phyloP scores from a whole-genome alignment of 2,113 vertebrate genomes.

The Platysternon megacephalum region DNA sequence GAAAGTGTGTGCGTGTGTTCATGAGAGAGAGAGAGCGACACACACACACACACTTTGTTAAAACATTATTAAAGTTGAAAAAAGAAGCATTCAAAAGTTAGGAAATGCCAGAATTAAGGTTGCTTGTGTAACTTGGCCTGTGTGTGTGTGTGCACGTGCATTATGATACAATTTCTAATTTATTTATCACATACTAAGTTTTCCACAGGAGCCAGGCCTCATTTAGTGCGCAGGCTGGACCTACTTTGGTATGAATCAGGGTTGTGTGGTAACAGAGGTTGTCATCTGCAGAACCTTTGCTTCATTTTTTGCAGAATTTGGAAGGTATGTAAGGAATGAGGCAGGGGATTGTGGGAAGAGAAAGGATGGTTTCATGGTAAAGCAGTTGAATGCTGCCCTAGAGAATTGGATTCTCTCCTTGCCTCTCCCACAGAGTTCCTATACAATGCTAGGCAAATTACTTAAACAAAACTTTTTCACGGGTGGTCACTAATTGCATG shows the following conservation, averaged over 20 bases:
- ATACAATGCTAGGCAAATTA: background rate
- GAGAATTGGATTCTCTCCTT: background rate
- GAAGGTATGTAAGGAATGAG: too few species aligned
- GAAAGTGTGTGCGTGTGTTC: background rate
- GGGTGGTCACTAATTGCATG: background rate
- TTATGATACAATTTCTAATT: background rate
- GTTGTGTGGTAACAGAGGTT: background rate
- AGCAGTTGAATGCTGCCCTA: background rate
- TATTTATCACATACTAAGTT: too few species aligned
- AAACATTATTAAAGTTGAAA: background rate
- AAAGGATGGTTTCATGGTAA: background rate
- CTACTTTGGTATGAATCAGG: background rate
- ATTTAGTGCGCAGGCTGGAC: background rate
- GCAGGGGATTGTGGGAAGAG: too few species aligned
- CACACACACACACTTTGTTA: background rate
- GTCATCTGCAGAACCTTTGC: background rate
- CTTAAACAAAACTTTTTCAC: background rate
- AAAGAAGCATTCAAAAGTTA: background rate
- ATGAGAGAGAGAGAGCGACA: too few species aligned
- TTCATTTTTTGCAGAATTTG: background rate
- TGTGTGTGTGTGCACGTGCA: background rate
- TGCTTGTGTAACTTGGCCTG: background rate
- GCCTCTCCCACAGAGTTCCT: background rate
- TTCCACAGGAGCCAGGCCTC: background rate
- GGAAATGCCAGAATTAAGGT: background rate